These are phyloP conservation scores for Brachypodius melanocephalos DNA, from an alignment of 2,113 vertebrate species.

Conservation along the genomic window DNA sequence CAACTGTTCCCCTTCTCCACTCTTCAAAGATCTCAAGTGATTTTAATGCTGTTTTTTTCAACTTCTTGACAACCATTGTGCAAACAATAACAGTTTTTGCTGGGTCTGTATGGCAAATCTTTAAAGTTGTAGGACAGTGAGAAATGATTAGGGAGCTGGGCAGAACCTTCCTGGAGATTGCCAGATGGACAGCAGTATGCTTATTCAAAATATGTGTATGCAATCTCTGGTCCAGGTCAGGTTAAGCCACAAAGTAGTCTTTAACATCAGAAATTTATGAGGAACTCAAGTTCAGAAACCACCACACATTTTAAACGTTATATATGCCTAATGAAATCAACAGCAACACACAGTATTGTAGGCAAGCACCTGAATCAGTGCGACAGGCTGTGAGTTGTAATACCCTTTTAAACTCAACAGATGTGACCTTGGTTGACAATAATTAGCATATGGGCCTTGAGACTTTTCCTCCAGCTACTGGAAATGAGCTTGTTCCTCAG, in stretches of 20 bases:
- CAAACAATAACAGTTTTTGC: neutral
- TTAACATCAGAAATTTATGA: neutral
- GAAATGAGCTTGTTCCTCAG: neutral
- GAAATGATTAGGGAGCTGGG: neutral
- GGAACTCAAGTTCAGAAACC: neutral
- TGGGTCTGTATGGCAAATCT: neutral
- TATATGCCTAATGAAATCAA: neutral
- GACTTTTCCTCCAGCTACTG: neutral
- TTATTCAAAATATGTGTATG: neutral
- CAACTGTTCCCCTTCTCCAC: neutral
- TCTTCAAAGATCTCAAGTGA: neutral
- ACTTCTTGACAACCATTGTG: neutral
- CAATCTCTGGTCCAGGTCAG: neutral
- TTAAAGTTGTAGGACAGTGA: neutral
- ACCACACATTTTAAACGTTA: neutral
- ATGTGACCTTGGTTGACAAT: neutral
- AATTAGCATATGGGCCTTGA: neutral
- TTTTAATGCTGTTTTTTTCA: neutral
- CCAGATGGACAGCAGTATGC: neutral
- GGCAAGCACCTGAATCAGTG: neutral
- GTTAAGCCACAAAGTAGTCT: neutral
- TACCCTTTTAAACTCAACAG: neutral
- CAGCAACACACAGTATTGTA: neutral
- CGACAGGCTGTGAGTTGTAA: rapidly evolving
- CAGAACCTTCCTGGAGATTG: neutral